Conservation (phyloP, 2,797 vertebrate genomes). For the Macropodus opercularis region DNA sequence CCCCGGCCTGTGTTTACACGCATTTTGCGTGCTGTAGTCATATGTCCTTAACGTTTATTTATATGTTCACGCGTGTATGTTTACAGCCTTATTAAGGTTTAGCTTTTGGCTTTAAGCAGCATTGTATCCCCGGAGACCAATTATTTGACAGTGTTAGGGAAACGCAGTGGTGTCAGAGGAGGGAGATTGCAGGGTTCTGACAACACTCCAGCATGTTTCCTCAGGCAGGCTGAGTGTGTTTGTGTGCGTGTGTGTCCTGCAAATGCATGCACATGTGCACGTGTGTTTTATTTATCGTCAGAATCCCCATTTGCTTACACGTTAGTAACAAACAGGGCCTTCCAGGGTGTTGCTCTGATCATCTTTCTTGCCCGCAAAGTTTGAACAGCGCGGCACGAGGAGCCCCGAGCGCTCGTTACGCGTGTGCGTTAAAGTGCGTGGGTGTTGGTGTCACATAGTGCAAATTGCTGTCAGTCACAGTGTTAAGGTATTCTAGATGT, state of each 20-base stretch:
- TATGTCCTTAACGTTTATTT: conserved; percentile 36
- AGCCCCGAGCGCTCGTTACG: background rate
- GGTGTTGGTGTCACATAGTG: conserved; percentile 34
- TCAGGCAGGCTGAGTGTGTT: conserved; percentile 52
- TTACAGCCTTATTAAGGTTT: conserved; percentile 72
- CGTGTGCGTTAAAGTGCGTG: conserved; percentile 5
- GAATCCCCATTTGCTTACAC: conserved; percentile 41
- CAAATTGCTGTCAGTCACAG: conserved; percentile 65
- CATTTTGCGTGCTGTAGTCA: background rate
- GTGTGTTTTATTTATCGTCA: conserved; percentile 53
- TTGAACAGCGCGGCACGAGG: conserved; percentile 4
- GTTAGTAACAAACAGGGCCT: conserved; percentile 49
- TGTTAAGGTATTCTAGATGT: conserved; percentile 67
- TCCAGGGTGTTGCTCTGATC: conserved; percentile 56
- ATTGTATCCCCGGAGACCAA: conserved; percentile 73
- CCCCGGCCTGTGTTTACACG: background rate
- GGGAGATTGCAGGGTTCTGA: conserved; percentile 62
- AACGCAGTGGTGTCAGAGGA: conserved; percentile 60
- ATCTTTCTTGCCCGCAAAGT: conserved; percentile 37
- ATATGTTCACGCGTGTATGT: conserved; percentile 40
- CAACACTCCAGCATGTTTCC: conserved; percentile 70
- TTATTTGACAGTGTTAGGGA: conserved; percentile 77
- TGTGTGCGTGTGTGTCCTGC: conserved; percentile 36
- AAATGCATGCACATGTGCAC: conserved; percentile 20
- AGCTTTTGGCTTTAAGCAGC: conserved; percentile 70